These are phyloP conservation scores for Thaumetopoea pityocampa DNA, from an alignment of 1,140 invertebrate species.

Conservation along the genomic window DNA sequence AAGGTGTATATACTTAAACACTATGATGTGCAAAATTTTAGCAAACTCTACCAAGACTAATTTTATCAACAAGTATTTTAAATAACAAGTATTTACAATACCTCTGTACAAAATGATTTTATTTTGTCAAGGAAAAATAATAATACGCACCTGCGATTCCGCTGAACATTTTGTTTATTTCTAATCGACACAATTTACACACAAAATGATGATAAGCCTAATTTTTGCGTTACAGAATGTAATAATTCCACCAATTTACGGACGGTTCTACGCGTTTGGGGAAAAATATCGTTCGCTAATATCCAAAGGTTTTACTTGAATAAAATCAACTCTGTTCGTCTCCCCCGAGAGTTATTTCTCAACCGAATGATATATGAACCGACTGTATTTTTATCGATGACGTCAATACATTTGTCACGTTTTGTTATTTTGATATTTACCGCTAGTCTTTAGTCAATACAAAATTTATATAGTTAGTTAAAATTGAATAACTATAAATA, in stretches of 20 bases:
- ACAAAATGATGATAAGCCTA: too few species aligned
- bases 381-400: conserved; percentile 59
- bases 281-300: conserved; percentile 20
- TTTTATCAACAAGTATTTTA: too few species aligned
- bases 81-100: too few species aligned
- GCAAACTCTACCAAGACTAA: too few species aligned
- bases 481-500: too few species aligned
- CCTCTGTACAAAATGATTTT: conserved; percentile 1
- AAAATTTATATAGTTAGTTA: too few species aligned
- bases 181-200: conserved; percentile 26
- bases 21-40: too few species aligned
- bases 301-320: conserved; percentile 34
- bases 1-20: too few species aligned
- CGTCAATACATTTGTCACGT: conserved; percentile 43
- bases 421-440: conserved; percentile 32
- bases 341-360: conserved; percentile 15
- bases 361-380: conserved; percentile 30
- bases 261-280: conserved; percentile 13
- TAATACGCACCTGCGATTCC: conserved; percentile 60
- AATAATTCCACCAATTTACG: conserved; percentile 20
- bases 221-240: too few species aligned
- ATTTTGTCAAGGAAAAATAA: not conserved
- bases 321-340: conserved; percentile 13
- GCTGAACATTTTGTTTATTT: conserved; percentile 61
- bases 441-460: too few species aligned